Evolutionary conservation across 2,113 vertebrate species (phyloP).

Genomic region (Rhinogobius similis): DNA sequence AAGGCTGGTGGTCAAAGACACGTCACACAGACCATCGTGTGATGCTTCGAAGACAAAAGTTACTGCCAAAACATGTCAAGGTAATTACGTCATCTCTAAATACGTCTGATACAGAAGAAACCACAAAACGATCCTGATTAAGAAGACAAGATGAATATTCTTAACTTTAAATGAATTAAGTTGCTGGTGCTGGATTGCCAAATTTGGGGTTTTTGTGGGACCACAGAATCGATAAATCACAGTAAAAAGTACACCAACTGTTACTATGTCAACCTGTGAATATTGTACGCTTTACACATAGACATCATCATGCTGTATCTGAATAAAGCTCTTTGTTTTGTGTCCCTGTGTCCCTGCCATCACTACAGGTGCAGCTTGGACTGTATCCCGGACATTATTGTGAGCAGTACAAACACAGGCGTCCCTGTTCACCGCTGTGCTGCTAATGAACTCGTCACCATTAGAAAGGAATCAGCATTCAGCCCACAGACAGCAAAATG

Average conservation of each 20-base stretch:
- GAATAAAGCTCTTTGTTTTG: neutral
- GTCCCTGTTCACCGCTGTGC: neutral
- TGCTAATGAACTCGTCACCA: slow-evolving; percentile 39
- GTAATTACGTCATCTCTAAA: too few relatives aligned
- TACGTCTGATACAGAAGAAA: too few relatives aligned
- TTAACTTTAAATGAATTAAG: too few relatives aligned
- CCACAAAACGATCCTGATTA: too few relatives aligned
- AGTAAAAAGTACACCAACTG: neutral
- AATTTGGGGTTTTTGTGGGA: too few relatives aligned
- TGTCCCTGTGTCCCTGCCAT: neutral
- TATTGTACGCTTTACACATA: neutral
- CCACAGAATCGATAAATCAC: too few relatives aligned
- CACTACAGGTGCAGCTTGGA: slow-evolving; percentile 19
- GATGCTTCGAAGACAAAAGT: too few relatives aligned
- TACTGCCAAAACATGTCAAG: too few relatives aligned
- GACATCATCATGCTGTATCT: neutral
- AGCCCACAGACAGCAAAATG: slow-evolving; percentile 17
- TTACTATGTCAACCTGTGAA: neutral
- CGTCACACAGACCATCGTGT: too few relatives aligned
- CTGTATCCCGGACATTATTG: slow-evolving; percentile 23
- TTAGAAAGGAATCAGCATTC: slow-evolving; percentile 36
- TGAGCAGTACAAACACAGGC: slow-evolving; percentile 16
- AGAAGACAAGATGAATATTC: too few relatives aligned
- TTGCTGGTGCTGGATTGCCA: too few relatives aligned
- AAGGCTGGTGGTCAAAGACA: too few relatives aligned